Base-by-base conservation (phyloP, 2,888 invertebrate genomes). In the Germaria angustata region DNA sequence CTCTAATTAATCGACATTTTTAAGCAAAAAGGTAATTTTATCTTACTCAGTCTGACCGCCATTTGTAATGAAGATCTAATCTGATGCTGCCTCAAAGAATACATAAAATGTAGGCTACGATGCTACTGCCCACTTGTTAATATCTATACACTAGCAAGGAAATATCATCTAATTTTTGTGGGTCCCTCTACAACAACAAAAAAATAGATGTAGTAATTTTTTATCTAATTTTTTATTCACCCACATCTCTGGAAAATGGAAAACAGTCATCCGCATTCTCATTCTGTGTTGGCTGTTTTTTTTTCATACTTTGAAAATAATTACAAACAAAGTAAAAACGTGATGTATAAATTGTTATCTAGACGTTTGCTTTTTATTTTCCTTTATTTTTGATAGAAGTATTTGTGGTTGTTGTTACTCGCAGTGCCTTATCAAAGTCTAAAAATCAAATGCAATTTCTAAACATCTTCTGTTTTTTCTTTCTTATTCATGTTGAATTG, bases 341-440 rank as follows among this genome's bases (percentile, higher is more conserved):
- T 82, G 82, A 82, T 71, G 69, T 55, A 53, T 13, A 79, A 75
- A 82, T 59, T 79, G 44, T 82, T 82, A 82, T 82, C 82, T 49
- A 39, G 59, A 51, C 32, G 20, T 77, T 77, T 81, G 46, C 36
- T 17, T 11, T 46, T 46, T n/a, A 24, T 24, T n/a, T 17, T 41
- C 1, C 1, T 34, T 36, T 22, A 7, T 36, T 36, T 49, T n/a
- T n/a, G 22, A 1, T 53, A 9, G 15, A 17, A 39, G 51, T 39
- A 13, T 39, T 24, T 39, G 13, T 3, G 49, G 49, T 2, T 34
- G n/a, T n/a, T 59, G 68, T 44, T 41, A 15, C 15, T 65, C 34
- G 44, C 36, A 69, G 63, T 8, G 13, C 36, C 66, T 82, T 82
- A 82, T 82, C 82, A 82, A 65, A 71, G 17, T 41, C 17, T 46